These are phyloP conservation scores for Apodemia hepburni DNA, from an alignment of 2,888 invertebrate species.

Conservation along the genomic window DNA sequence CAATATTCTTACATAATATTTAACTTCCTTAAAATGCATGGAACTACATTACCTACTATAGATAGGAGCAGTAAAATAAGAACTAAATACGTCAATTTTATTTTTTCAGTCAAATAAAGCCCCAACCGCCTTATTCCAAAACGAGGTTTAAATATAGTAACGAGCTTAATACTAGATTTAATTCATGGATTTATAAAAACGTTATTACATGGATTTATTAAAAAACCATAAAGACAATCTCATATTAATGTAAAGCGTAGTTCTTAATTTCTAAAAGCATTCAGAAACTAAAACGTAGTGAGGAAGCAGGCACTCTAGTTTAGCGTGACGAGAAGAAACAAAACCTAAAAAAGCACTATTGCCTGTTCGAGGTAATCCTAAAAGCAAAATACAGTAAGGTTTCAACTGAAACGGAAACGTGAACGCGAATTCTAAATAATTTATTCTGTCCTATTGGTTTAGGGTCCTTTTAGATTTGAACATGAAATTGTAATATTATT, in stretches of 20 bases:
- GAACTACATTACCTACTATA: too few species aligned
- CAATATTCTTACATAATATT: too few species aligned
- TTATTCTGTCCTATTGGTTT: slow-evolving; percentile 28
- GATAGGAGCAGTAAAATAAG: too few species aligned
- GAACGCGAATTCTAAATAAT: slow-evolving; percentile 25
- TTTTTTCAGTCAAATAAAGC: too few species aligned
- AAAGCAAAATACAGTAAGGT: slow-evolving; percentile 26
- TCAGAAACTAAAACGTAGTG: slow-evolving; percentile 3
- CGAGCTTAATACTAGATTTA: too few species aligned
- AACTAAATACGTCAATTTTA: too few species aligned
- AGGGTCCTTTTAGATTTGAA: not conserved
- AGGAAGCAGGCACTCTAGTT: slow-evolving; percentile 1
- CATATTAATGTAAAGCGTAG: not conserved
- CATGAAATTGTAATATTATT: not conserved
- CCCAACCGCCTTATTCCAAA: too few species aligned
- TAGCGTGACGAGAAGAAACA: slow-evolving; percentile 8
- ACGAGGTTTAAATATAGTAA: too few species aligned
- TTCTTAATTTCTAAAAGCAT: slow-evolving; percentile 4
- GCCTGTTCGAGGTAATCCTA: slow-evolving; percentile 24
- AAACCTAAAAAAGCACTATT: slow-evolving; percentile 6
- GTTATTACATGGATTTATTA: too few species aligned
- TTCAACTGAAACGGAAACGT: slow-evolving; percentile 22
- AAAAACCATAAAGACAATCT: not conserved
- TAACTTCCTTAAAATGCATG: too few species aligned
- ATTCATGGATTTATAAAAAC: not conserved